A percentile compares a stretch with the other conserved stretches of the same genome.
Conservation (phyloP, 2,113 vertebrate species). For the Mustelus asterias region DNA sequence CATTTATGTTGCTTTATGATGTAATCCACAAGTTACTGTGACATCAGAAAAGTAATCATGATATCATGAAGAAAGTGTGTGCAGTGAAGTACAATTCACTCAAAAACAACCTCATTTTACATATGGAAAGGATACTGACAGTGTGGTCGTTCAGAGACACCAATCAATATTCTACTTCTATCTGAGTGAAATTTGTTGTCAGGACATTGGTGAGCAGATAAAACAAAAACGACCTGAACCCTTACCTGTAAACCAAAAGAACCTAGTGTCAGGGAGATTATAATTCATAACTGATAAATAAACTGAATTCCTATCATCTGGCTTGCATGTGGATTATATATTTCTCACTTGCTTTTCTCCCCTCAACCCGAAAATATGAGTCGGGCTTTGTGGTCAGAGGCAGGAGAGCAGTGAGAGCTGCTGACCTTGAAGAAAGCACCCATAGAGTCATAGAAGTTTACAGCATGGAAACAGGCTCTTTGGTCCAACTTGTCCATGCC, state of each 20-base stretch:
- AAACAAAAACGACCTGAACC: not conserved
- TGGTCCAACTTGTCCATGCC: no score
- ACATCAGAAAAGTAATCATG: not conserved
- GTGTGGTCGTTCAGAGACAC: not conserved
- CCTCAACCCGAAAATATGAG: not conserved
- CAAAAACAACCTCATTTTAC: not conserved
- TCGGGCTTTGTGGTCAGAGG: not conserved
- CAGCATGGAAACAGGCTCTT: no score
- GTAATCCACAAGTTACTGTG: not conserved
- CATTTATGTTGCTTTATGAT: not conserved
- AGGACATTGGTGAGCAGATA: not conserved
- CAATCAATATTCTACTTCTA: not conserved
- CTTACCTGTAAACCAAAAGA: not conserved
- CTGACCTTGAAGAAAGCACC: not conserved
- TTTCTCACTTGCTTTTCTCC: not conserved
- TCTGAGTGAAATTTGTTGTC: not conserved
- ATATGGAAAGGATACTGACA: no score
- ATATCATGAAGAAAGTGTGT: not conserved
- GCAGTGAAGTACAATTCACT: not conserved
- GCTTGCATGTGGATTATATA: not conserved
- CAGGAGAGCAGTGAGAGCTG: not conserved
- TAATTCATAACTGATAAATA: not conserved
- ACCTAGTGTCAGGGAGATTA: not conserved
- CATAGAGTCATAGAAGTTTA: not conserved
- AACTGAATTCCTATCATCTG: not conserved